Evolutionary conservation across 2,113 vertebrate genomes (phyloP), one percentile per base, ranked within the genome.

Genomic region (Xenopus laevis): DNA sequence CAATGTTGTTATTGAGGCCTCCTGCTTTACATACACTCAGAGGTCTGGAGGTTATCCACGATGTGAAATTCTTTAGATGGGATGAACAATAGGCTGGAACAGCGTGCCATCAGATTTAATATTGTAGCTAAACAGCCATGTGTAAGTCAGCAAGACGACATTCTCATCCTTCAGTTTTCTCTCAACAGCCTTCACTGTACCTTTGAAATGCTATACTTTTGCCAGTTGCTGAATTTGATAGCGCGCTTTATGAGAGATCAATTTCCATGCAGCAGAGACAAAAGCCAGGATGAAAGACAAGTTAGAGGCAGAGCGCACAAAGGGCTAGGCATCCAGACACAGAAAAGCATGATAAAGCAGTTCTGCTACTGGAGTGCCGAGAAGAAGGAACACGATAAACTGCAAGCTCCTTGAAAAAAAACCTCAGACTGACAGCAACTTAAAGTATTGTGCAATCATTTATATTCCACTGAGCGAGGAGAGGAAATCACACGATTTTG

Each of bases 1-100:
- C 87, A 92, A 89, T 87, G 87, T 82, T 81, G 83, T 81, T 77
- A 85, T 89, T 89, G 83, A 92, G 81, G 78, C 79, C 77, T 65
- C 68, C 81, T 79, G 59, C 89, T 94, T 88, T 91, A 87, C 93
- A 92, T 92, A 92, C 84, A 92, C 92, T 93, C 88, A 57, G 89
- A 82, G 89, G 85, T 84, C 84, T 86, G 79, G 86, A 92, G 92
- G 91, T 93, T 93, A 91, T 84, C 87, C 88, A 88, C 89, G 91
- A 87, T 87, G 86, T 83, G 86, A 86, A 87, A 91, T 90, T 84
- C 91, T 88, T 85, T 80, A 88, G 87, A 84, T 47, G 80, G 82
- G 79, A 74, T 47, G 74, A 82, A 88, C 84, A 83, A 86, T 87
- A 84, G 79, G 81, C 84, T 81, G 83, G 78, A 84, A 80, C 84